These are phyloP conservation scores for Temnothorax curvispinosus DNA, from an alignment of 1,140 invertebrate species.

Conservation along the genomic window DNA sequence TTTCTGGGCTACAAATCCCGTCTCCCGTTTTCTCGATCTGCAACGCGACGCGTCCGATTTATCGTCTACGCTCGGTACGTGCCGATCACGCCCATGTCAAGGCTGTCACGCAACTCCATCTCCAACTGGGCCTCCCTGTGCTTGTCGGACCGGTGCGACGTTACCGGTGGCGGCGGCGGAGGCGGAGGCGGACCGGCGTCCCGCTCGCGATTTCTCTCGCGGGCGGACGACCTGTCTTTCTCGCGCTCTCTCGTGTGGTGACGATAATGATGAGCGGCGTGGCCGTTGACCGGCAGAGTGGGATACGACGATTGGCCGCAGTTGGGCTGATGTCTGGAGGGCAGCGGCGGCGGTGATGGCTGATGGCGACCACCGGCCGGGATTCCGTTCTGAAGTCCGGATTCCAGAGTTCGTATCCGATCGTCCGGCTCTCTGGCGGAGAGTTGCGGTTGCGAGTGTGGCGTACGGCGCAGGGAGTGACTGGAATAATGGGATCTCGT, in stretches of 20 bases:
- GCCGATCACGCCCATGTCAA: constrained; percentile 70
- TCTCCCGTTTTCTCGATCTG: background rate
- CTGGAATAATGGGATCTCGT: constrained; percentile 67
- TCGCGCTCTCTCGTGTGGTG: constrained; percentile 70
- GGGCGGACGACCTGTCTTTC: constrained; percentile 63
- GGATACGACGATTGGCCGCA: constrained; percentile 79
- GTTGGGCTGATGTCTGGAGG: constrained; percentile 74
- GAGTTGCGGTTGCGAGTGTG: constrained; percentile 66
- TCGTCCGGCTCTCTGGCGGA: constrained; percentile 54
- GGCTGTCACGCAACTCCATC: constrained; percentile 72
- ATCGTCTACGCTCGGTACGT: constrained; percentile 75
- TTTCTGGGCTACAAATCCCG: background rate
- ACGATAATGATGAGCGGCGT: constrained; percentile 78
- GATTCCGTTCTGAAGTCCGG: constrained; percentile 69
- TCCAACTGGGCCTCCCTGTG: constrained; percentile 72
- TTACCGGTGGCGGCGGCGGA: constrained; percentile 24
- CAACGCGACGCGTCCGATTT: background rate
- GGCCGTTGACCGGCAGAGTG: constrained; percentile 78
- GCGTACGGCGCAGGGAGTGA: constrained; percentile 72
- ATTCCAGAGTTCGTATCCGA: constrained; percentile 58
- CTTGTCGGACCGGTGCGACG: constrained; percentile 68
- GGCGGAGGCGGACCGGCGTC: constrained; percentile 43
- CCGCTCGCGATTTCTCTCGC: constrained; percentile 68
- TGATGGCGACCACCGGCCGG: constrained; percentile 60
- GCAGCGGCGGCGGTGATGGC: constrained; percentile 70